A percentile compares a stretch with the other conserved stretches of the same genome.
Evolutionary conservation across 2,797 vertebrate genomes (phyloP).

Genomic region (Gadopsis bispinosus): DNA sequence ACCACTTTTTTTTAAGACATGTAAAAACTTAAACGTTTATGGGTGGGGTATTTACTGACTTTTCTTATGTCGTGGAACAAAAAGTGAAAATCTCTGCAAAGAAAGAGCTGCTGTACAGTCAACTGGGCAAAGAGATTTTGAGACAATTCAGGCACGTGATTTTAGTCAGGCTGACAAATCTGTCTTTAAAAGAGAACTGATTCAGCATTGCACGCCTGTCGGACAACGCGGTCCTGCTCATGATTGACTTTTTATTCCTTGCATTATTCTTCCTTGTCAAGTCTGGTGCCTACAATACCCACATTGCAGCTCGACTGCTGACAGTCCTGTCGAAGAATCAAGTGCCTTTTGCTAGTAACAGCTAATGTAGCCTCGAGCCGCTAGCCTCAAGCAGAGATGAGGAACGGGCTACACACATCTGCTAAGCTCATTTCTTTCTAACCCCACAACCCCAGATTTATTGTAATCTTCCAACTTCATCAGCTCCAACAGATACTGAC

Average conservation of each 20-base stretch:
- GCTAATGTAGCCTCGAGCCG: no score
- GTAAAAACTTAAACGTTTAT: no score
- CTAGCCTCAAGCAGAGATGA: background rate
- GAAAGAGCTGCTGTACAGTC: background rate
- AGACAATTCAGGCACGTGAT: background rate
- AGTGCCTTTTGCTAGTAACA: no score
- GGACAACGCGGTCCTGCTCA: no score
- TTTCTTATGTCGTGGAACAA: no score
- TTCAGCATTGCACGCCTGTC: background rate
- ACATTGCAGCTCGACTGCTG: no score
- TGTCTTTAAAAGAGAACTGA: background rate
- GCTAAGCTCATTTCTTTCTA: background rate
- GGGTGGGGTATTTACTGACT: no score
- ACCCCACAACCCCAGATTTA: background rate
- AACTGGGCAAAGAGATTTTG: background rate
- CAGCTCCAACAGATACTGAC: background rate
- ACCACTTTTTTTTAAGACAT: no score
- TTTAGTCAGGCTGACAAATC: background rate
- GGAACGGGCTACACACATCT: background rate
- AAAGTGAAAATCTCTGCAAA: no score
- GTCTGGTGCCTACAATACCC: background rate
- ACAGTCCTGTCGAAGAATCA: no score
- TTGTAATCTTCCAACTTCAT: background rate
- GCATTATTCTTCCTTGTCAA: background rate
- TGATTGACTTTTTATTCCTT: background rate